A percentile compares a stretch with the other conserved stretches of the same genome.
phyloP scores from a whole-genome alignment of 2,797 vertebrate species.

The Simalia tracyae region DNA sequence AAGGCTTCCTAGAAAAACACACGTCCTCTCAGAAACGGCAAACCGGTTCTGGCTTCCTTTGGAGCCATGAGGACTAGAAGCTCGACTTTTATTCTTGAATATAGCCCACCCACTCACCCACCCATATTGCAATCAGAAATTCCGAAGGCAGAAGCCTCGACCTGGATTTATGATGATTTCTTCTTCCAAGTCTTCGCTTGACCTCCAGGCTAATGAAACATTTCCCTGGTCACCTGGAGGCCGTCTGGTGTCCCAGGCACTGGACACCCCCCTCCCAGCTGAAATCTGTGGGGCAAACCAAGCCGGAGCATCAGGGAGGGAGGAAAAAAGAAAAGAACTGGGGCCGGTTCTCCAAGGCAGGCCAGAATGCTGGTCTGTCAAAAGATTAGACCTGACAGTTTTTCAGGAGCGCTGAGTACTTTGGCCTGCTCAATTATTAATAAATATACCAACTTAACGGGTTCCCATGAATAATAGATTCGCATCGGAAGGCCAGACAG shows the following conservation, averaged over 20 bases:
- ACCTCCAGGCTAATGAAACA: too few relatives aligned
- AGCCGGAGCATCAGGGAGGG: neutral
- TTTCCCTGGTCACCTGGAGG: neutral
- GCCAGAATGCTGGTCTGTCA: conserved; percentile 28
- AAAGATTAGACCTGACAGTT: conserved; percentile 41
- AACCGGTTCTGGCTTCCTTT: too few relatives aligned
- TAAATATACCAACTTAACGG: conserved; percentile 52
- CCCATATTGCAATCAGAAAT: too few relatives aligned
- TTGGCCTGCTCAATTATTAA: conserved; percentile 75
- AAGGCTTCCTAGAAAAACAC: too few relatives aligned
- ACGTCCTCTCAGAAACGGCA: too few relatives aligned
- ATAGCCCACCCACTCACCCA: too few relatives aligned
- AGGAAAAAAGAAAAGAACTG: neutral
- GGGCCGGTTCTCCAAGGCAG: neutral
- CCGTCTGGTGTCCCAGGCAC: neutral
- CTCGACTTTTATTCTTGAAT: too few relatives aligned
- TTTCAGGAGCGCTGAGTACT: conserved; percentile 57
- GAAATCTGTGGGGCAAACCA: neutral
- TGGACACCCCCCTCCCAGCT: fast-evolving
- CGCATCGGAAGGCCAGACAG: neutral
- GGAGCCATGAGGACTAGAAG: too few relatives aligned
- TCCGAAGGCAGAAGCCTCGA: too few relatives aligned
- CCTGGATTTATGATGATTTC: too few relatives aligned
- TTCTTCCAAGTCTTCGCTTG: too few relatives aligned
- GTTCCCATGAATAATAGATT: conserved; percentile 74